Conservation (phyloP, 2,888 invertebrate genomes). For the Alsophila aescularia region DNA sequence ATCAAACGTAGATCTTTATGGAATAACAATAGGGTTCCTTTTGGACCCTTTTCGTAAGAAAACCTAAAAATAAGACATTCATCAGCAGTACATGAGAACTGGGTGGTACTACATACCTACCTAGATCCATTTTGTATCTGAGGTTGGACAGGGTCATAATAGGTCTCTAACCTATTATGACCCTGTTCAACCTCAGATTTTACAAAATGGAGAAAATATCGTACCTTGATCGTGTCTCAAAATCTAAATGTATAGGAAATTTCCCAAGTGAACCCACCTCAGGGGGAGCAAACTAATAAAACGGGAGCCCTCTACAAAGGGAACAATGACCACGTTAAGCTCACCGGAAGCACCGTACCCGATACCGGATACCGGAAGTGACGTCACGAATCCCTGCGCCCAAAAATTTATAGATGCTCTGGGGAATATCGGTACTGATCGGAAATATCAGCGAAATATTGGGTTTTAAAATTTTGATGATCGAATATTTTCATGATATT, state of each 20-base stretch:
- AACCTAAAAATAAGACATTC: no score
- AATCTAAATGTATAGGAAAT: slow-evolving; percentile 22
- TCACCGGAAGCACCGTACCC: slow-evolving; percentile 46
- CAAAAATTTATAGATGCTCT: slow-evolving; percentile 12
- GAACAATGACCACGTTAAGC: slow-evolving; percentile 61
- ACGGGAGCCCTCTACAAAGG: slow-evolving; percentile 52
- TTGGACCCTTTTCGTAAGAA: no score
- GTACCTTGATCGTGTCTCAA: slow-evolving; percentile 26
- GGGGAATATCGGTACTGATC: neutral
- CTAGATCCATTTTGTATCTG: no score
- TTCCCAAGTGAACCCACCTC: slow-evolving; percentile 36
- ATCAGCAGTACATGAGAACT: no score
- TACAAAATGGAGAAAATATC: neutral
- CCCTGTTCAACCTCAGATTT: no score
- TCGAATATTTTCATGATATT: neutral
- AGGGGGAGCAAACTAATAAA: slow-evolving; percentile 63
- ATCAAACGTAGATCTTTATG: no score
- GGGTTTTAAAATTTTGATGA: slow-evolving; percentile 1
- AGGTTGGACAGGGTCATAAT: no score
- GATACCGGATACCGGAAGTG: slow-evolving; percentile 53
- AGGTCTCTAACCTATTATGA: no score
- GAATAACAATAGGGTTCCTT: no score
- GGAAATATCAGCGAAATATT: slow-evolving; percentile 1
- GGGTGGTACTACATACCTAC: no score
- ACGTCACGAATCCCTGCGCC: slow-evolving; percentile 39